Percentiles rank a stretch among this genome's conserved stretches.
phyloP scores from a whole-genome alignment of 2,888 invertebrate species.

The Acholoe squamosa region DNA sequence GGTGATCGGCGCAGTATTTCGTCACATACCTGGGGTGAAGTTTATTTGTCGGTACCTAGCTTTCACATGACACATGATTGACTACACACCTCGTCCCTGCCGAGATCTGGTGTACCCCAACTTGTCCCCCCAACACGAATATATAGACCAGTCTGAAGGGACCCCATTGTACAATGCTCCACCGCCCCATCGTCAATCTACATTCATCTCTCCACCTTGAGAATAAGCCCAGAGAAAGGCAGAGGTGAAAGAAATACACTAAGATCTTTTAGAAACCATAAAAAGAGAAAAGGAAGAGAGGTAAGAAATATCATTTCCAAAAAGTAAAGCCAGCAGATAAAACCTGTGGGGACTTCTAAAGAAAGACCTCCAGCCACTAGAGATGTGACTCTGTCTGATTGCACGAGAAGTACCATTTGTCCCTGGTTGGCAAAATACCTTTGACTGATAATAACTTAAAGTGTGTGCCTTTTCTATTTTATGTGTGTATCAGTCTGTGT shows the following conservation, averaged over 20 bases:
- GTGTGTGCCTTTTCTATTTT: background rate
- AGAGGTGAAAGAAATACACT: background rate
- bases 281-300: background rate
- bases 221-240: background rate
- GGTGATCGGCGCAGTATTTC: background rate
- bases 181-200: background rate
- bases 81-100: background rate
- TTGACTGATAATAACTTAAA: constrained; percentile 14
- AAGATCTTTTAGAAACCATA: background rate
- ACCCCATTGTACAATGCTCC: background rate
- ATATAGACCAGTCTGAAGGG: background rate
- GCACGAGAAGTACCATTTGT: background rate
- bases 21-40: constrained; percentile 8
- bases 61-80: background rate
- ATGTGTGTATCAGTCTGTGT: background rate
- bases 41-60: background rate
- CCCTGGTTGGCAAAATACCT: background rate
- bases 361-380: background rate
- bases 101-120: background rate
- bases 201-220: background rate
- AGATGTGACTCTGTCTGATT: constrained; percentile 12
- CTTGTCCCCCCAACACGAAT: too few species aligned
- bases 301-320: too few species aligned
- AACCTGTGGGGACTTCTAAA: constrained; percentile 5
- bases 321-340: background rate